Evolutionary conservation across 2,888 invertebrate genomes (phyloP), one percentile per base, ranked within the genome.

Genomic region (Galeopsomyia nigrocyanea): DNA sequence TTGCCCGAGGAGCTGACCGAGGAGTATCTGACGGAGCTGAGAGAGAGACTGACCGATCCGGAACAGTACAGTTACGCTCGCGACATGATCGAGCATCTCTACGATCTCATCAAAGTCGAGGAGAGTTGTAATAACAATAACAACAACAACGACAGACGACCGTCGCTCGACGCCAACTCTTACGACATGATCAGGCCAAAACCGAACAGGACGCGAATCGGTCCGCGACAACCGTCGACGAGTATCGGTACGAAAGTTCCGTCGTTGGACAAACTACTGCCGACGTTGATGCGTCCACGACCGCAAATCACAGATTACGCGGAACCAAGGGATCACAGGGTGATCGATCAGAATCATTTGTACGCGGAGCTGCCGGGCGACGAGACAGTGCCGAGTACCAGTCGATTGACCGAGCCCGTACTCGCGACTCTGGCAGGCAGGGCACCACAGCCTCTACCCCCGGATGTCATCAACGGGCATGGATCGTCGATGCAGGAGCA

Each of bases 1-100:
- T 87, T 93, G 63, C 93, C 93, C 0, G 93, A 93, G 82, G 93
- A 93, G 82, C 82, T 94, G 60, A 93, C 93, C 0, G 90, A 92
- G 78, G 94, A 94, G 79, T 88, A 94, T 63, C 86, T 94, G 73
- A 91, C 90, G 78, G 90, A 91, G 76, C 87, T 94, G 17, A 89
- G 91, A 70, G 91, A 91, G 77, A 90, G 91, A 79, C 83, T 94
- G 9, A 92, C 93, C 78, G 92, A 92, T 81, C 93, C 93, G 0
- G 90, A 91, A 68, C 91, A 92, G 71, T 93, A 92, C 78, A 90
- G 91, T 67, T 92, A 93, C 81, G 93, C 94, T 2, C 88, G 92
- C 51, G 93, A 93, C 84, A 92, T 92, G 88, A 94, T 94, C 74
- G 93, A 94, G 81, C 91, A 92, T 79, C 87, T 93, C 7, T 93